phyloP scores from a whole-genome alignment of 1,140 invertebrate genomes.

The Papilio aristodemus region DNA sequence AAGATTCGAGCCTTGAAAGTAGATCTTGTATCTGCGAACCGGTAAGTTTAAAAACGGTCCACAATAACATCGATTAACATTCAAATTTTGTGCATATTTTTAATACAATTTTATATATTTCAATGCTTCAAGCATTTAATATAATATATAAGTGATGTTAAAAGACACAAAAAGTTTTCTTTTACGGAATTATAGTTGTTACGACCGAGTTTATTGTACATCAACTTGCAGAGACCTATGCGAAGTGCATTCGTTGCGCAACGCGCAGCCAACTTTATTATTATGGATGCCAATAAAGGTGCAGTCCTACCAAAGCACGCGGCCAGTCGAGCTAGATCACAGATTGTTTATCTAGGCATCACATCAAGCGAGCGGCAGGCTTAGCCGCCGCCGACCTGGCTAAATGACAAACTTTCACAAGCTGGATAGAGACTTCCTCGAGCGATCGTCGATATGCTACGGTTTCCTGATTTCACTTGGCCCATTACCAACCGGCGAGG shows the following conservation, averaged over 20 bases:
- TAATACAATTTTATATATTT: too few species aligned
- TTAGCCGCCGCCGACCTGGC: not conserved
- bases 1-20: not conserved
- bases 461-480: constrained; percentile 38
- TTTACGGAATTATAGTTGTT: not conserved
- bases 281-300: constrained; percentile 24
- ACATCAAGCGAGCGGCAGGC: constrained; percentile 6
- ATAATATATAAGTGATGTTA: too few species aligned
- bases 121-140: too few species aligned
- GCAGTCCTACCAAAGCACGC: not conserved
- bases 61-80: too few species aligned
- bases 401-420: constrained; percentile 27
- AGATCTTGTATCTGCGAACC: not conserved
- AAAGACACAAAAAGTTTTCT: too few species aligned
- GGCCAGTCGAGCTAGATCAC: constrained; percentile 3
- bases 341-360: constrained; percentile 24
- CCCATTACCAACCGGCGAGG: constrained; percentile 36
- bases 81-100: too few species aligned
- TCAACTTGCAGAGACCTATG: not conserved
- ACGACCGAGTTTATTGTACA: not conserved
- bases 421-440: constrained; percentile 34
- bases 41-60: not conserved
- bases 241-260: not conserved
- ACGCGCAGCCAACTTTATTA: not conserved
- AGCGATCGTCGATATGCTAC: constrained; percentile 26